phyloP scores from a whole-genome alignment of 1,140 invertebrate species.

The Drosophila erecta region DNA sequence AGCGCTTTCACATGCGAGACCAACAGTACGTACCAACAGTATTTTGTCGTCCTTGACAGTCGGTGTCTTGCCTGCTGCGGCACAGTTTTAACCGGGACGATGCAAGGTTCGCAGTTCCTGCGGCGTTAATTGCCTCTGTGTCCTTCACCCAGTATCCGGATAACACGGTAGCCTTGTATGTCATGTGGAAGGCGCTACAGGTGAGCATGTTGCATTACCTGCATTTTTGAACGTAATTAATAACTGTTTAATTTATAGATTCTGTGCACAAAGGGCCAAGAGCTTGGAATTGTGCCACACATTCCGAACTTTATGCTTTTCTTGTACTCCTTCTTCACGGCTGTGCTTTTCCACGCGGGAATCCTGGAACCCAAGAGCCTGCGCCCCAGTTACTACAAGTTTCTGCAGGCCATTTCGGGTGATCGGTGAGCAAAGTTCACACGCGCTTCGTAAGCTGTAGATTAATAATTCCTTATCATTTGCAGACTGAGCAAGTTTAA shows the following conservation, averaged over 20 bases:
- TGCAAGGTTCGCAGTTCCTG: constrained; percentile 87
- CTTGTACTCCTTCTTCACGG: constrained; percentile 92
- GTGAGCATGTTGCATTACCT: constrained; percentile 74
- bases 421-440: constrained; percentile 86
- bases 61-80: constrained; percentile 87
- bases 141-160: constrained; percentile 88
- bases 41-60: constrained; percentile 75
- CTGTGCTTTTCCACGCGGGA: constrained; percentile 92
- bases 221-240: background rate
- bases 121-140: constrained; percentile 87
- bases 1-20: constrained; percentile 10
- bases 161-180: constrained; percentile 89
- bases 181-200: constrained; percentile 90
- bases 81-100: constrained; percentile 86
- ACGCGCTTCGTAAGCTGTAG: constrained; percentile 11
- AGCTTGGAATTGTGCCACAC: constrained; percentile 86
- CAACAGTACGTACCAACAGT: no score
- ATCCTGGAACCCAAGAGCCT: constrained; percentile 92
- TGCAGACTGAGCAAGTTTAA: constrained; percentile 66
- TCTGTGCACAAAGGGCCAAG: constrained; percentile 87
- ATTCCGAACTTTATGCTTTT: constrained; percentile 88
- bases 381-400: constrained; percentile 93
- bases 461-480: constrained; percentile 19
- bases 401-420: constrained; percentile 90
- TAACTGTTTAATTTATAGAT: constrained; percentile 83